Evolutionary conservation across 2,113 vertebrate genomes (phyloP), one percentile per base, ranked within the genome.

Genomic region (Syrrhaptes paradoxus): DNA sequence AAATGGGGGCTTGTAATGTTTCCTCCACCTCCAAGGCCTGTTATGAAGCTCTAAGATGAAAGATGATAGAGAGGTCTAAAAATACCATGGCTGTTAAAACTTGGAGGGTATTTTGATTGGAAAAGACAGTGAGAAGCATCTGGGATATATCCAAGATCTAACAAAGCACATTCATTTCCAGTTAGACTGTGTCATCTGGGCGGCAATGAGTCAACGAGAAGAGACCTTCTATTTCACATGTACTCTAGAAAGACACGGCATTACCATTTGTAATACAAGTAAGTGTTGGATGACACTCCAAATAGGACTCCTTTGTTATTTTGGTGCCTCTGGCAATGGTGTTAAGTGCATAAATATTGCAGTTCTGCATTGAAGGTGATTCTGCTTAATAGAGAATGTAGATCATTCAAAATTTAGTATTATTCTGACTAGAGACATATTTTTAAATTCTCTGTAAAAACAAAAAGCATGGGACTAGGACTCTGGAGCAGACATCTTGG

Each of bases 381-480:
- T 86, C 58, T 75, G 41, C 67, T 85, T 61, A 68, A 49, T 24
- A 73, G 49, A 68, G 68, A 72, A 82, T 87, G 67, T 65, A 36
- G 36, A 54, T 80, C 28, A 61, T 48, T 93, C 49, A 29, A 55
- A 75, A 90, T 81, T 55, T 81, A 65, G 15, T 92, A 52, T 68
- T 86, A 41, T n/a, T 84, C 65, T 82, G 84, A 78, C 1, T 6
- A 36, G 59, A 81, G 52, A 52, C 11, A 15, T 71, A 66, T 75
- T 91, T 92, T 65, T 5, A 78, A 93, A 84, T 85, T 80, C 20
- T 75, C 77, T 92, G 72, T 95, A 78, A 95, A 96, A 96, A 87
- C 68, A 86, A 93, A 93, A 92, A 92, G 52, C 49, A 81, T 49
- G 62, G 52, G 41, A 59, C 76, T 78, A 67, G 38, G 70, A 52